Conservation (phyloP, 2,797 vertebrate genomes). For the Threskiornis aethiopicus region DNA sequence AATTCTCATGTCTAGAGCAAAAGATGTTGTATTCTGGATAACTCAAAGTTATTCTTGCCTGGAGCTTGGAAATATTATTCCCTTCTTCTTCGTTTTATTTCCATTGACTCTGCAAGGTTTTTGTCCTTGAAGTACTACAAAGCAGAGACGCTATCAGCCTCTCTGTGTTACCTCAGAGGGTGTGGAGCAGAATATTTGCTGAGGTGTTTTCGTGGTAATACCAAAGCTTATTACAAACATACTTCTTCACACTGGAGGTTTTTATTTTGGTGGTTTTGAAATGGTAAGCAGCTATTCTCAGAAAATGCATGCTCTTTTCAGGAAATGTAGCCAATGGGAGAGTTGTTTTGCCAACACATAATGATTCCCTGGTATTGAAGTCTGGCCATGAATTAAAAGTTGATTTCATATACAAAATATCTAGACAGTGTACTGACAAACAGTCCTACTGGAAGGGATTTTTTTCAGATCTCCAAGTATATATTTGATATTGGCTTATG, state of each 20-base stretch:
- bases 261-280: constrained; percentile 22
- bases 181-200: not conserved
- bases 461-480: not conserved
- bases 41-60: not conserved
- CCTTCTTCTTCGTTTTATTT: not conserved
- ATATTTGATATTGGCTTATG: not conserved
- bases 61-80: constrained; percentile 1
- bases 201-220: not conserved
- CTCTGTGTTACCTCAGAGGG: not conserved
- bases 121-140: not conserved
- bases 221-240: not conserved
- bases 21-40: not conserved
- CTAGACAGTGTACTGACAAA: not conserved
- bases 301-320: not conserved
- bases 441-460: not conserved
- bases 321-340: not conserved
- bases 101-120: not conserved
- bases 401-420: not conserved
- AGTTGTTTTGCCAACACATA: not conserved
- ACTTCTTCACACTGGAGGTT: not conserved
- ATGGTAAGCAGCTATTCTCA: not conserved
- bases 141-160: not conserved
- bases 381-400: not conserved
- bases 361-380: not conserved
- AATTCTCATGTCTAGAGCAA: not conserved